Conservation (phyloP, 2,113 vertebrate genomes). For the Panthera uncia region DNA sequence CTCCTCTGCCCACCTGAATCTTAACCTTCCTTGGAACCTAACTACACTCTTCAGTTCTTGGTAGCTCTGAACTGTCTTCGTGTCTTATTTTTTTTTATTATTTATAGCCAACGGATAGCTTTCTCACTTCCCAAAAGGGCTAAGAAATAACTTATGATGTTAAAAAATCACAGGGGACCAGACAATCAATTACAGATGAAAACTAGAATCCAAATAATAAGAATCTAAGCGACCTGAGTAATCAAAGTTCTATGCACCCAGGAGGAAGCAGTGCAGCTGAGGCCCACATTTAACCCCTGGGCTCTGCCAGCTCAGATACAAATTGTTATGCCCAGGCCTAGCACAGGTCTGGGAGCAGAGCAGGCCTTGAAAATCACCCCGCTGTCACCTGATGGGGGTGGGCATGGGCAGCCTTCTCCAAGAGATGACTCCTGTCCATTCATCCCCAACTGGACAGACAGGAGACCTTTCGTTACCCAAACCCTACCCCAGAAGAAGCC, state of each 20-base stretch:
- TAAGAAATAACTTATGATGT: background rate
- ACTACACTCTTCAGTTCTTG: background rate
- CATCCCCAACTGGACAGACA: background rate
- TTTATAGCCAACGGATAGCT: background rate
- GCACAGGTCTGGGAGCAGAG: background rate
- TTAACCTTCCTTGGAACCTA: background rate
- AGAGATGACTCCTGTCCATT: background rate
- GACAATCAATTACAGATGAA: constrained; percentile 39
- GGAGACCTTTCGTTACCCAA: background rate
- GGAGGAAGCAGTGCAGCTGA: background rate
- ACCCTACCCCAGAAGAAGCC: background rate
- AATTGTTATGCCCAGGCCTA: background rate
- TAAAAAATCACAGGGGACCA: background rate
- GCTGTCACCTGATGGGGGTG: fast-evolving
- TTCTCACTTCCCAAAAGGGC: background rate
- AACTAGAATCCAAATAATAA: background rate
- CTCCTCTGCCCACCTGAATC: background rate
- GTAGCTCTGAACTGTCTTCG: background rate
- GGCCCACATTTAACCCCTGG: background rate
- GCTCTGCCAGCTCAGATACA: background rate
- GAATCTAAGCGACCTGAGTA: background rate
- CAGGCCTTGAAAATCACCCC: background rate
- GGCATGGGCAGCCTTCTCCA: background rate
- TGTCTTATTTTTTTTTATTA: constrained; percentile 21
- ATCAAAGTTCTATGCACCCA: background rate